Evolutionary conservation across 2,888 invertebrate genomes (phyloP).

Genomic region (Cantharis nigra): DNA sequence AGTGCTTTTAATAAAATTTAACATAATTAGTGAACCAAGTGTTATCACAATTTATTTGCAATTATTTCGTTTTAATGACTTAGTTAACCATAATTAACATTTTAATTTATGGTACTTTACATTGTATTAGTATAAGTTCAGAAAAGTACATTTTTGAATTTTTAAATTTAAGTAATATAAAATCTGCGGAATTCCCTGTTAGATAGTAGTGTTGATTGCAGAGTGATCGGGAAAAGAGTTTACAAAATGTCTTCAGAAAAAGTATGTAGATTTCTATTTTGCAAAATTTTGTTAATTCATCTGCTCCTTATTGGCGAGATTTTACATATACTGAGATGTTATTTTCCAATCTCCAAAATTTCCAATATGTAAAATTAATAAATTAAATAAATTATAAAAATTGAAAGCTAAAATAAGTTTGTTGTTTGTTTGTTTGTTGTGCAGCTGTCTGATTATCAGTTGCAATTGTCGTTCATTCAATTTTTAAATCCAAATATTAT

Average conservation of each 20-base stretch:
- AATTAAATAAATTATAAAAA: no score
- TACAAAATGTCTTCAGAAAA: background rate
- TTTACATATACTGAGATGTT: no score
- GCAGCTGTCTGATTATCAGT: no score
- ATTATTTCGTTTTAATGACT: background rate
- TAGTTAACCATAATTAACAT: background rate
- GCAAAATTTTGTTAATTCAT: no score
- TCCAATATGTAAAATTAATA: no score
- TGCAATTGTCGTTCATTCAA: no score
- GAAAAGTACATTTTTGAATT: background rate
- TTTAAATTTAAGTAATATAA: background rate
- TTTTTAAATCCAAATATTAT: no score
- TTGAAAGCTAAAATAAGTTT: no score
- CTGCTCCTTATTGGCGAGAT: no score
- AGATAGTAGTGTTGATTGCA: background rate
- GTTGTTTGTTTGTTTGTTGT: no score
- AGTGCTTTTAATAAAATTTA: background rate
- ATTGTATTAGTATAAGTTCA: background rate
- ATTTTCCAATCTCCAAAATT: no score
- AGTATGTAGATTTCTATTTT: background rate
- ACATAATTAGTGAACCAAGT: background rate
- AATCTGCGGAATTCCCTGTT: background rate
- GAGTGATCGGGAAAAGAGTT: background rate
- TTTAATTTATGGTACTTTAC: background rate
- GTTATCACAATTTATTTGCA: background rate